Evolutionary conservation across 2,797 vertebrate species (phyloP), one percentile per base, ranked within the genome.

Genomic region (Steatocranus sp.): DNA sequence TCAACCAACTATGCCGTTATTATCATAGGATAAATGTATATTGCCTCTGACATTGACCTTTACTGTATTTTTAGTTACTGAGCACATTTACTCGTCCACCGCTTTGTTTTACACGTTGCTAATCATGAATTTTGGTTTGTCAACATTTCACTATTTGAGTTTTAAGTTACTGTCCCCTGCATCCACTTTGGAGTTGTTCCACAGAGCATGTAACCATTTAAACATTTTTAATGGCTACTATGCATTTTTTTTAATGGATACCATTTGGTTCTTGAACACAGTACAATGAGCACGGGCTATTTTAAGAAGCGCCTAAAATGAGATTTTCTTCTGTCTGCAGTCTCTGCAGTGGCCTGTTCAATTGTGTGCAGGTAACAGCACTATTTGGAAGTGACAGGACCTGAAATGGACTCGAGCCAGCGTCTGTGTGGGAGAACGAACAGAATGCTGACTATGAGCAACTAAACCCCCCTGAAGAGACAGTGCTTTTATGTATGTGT

Each of bases 391-490:
- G 85, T 88, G 92, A 92, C 90, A 89, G 86, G 58, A 91, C 75
- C 89, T 82, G 87, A 89, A 91, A 91, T 91, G 90, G 91, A 90
- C 82, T 76, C 8, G 23, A 41, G 90, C 93, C 92, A 92, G 82
- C 68, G 14, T 86, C 83, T 53, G 63, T 87, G 87, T 83, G 81
- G 8, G 78, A 88, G 85, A 89, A 80, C 4, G 25, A 79, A 87
- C 83, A 92, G 81, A 94, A 80, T 87, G 93, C 94, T 95, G 94
- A 96, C 90, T 83, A 75, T 56, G 88, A 92, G 81, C 77, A 93
- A 93, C 88, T 74, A 76, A 73, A 91, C 46, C 89, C 88, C 83
- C 82, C 79, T 84, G 81, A 84, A 77, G 85, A 91, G 80, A 91
- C 77, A 87, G 81, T 70, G 32, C 78, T 81, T 86, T 83, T 77